A percentile compares a stretch with the other conserved stretches of the same genome.
These are phyloP conservation scores for Papilio dardanus DNA, from an alignment of 1,140 invertebrate species.

Conservation along the genomic window DNA sequence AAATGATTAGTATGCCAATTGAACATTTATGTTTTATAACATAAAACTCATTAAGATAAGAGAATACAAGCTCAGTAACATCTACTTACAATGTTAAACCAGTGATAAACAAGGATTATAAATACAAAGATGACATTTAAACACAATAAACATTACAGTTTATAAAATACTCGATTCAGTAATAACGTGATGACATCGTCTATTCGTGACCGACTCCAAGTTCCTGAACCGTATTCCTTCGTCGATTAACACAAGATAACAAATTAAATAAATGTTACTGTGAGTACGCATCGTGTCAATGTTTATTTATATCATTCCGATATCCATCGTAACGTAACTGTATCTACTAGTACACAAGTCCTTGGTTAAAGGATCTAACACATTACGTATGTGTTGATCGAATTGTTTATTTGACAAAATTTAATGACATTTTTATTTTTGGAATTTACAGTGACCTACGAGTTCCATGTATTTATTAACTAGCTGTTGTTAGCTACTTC, in stretches of 20 bases:
- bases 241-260: slow-evolving; percentile 44
- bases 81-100: neutral
- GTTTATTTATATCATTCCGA: slow-evolving; percentile 39
- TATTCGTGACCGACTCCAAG: slow-evolving; percentile 56
- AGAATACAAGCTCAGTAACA: neutral
- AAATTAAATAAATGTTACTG: slow-evolving; percentile 43
- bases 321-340: slow-evolving; percentile 23
- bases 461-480: too few species aligned
- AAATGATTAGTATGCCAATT: too few species aligned
- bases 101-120: neutral
- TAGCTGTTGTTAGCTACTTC: too few species aligned
- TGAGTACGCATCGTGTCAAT: slow-evolving; percentile 36
- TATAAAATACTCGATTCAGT: slow-evolving; percentile 39
- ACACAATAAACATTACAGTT: slow-evolving; percentile 7
- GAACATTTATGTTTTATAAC: neutral
- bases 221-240: slow-evolving; percentile 55
- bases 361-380: slow-evolving; percentile 34
- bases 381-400: neutral
- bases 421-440: neutral
- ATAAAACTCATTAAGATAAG: neutral
- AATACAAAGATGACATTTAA: slow-evolving; percentile 12
- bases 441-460: too few species aligned
- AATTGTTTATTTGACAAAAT: neutral
- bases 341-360: slow-evolving; percentile 20
- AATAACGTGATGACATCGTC: slow-evolving; percentile 46